Evolutionary conservation across 2,113 vertebrate genomes (phyloP), one percentile per base, ranked within the genome.

Genomic region (Leuciscus idus): DNA sequence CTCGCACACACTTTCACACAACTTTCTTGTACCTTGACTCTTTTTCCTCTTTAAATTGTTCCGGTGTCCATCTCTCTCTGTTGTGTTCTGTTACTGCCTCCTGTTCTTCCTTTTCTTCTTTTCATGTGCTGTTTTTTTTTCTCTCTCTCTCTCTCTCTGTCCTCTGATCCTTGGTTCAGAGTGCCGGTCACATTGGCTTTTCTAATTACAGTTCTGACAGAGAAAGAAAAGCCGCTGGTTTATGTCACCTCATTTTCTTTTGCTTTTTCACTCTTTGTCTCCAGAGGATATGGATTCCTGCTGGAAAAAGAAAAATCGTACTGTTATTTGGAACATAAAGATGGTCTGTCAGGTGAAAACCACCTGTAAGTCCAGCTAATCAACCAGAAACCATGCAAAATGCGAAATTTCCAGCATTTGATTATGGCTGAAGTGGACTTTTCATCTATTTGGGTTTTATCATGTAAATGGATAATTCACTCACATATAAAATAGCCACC

Each of bases 171-270:
- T 84, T 13, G 23, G 48, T 64, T 77, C n/a, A 52, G 39, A 70
- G 33, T 73, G 30, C 81, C 43, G 21, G 68, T 73, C 50, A 73
- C 30, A 78, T 23, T 28, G 62, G 50, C 26, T 66, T 55, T 80
- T 87, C 52, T 80, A 70, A 33, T 84, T 61, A 73, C 64, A 8
- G 52, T 36, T 62, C 52, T 62, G 50, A 86, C 17, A 73, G 66
- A 28, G 55, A 59, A 81, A 72, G 17, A 73, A 55, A 66, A 79
- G 61, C 73, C 21, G 23, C n/a, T 4, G 26, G 28, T 61, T 77
- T 30, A 28, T 33, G 39, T 64, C 52, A 23, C 39, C 57, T 48
- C 26, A 11, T 75, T 84, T 87, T 21, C 72, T 62, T 57, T 82
- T 6, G 6, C 33, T 55, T 57, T 43, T 62, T 26, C 8, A n/a